Conservation (phyloP, 2,888 invertebrate genomes). For the Phragmatobia fuliginosa region DNA sequence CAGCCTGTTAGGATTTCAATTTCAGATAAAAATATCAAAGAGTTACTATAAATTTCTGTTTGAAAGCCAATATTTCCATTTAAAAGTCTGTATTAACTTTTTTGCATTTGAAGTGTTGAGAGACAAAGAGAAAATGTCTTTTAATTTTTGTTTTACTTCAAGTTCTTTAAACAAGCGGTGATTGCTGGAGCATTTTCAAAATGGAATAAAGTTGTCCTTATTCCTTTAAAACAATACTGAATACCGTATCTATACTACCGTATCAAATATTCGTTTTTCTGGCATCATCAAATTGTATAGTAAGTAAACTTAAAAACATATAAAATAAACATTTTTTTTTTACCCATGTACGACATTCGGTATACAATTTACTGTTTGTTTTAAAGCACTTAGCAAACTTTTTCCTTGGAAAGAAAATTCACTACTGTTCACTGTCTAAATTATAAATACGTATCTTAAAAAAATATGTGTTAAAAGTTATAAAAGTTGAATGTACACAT, state of each 20-base stretch:
- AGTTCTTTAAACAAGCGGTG: background rate
- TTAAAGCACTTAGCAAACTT: too few relatives aligned
- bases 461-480: too few relatives aligned
- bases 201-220: background rate
- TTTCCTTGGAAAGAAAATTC: too few relatives aligned
- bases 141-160: background rate
- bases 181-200: background rate
- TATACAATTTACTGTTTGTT: too few relatives aligned
- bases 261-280: too few relatives aligned
- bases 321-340: too few relatives aligned
- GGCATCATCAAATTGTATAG: too few relatives aligned
- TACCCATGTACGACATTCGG: too few relatives aligned
- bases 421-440: too few relatives aligned
- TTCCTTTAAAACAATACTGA: background rate
- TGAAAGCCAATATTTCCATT: conserved; percentile 2
- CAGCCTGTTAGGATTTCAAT: conserved; percentile 18
- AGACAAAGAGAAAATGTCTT: background rate
- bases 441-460: too few relatives aligned
- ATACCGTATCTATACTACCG: background rate
- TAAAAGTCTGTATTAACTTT: background rate
- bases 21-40: conserved; percentile 15
- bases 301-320: too few relatives aligned
- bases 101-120: background rate
- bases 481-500: too few relatives aligned
- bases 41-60: conserved; percentile 1